phyloP scores from a whole-genome alignment of 2,797 vertebrate species.

The Poecilia picta region DNA sequence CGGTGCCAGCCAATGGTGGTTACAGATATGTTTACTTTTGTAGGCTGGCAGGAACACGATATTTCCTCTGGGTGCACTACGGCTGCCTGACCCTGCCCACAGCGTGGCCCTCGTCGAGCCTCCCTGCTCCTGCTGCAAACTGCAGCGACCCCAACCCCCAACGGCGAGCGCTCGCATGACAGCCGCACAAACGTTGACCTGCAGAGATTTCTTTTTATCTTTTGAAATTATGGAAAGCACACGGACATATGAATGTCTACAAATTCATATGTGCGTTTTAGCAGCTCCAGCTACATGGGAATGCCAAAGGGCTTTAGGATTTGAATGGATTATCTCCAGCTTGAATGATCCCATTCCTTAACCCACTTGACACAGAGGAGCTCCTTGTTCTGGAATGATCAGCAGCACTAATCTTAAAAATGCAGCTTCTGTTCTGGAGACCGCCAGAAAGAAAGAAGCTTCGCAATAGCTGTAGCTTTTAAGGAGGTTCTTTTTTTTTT shows the following conservation, averaged over 20 bases:
- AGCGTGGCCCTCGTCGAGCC: conserved; percentile 50
- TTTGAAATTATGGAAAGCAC: conserved; percentile 16
- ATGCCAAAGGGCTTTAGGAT: conserved; percentile 53
- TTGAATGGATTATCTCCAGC: conserved; percentile 58
- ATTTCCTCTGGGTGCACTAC: conserved; percentile 73
- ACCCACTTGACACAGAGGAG: conserved; percentile 53
- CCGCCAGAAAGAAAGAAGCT: conserved; percentile 18
- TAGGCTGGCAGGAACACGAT: conserved; percentile 77
- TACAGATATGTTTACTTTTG: conserved; percentile 76
- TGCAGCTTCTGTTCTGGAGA: conserved; percentile 18
- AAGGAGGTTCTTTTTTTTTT: not conserved
- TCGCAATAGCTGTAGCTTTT: not conserved
- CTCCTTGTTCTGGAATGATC: conserved; percentile 61
- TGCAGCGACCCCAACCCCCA: conserved; percentile 15
- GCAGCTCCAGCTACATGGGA: conserved; percentile 33
- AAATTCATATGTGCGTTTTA: conserved; percentile 13
- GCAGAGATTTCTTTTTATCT: conserved; percentile 12
- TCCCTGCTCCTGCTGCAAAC: conserved; percentile 43
- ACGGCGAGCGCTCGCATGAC: conserved; percentile 20
- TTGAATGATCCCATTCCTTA: conserved; percentile 54
- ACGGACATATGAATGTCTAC: not conserved
- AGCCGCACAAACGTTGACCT: conserved; percentile 22
- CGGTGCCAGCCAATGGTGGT: conserved; percentile 63
- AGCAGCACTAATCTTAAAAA: conserved; percentile 52
- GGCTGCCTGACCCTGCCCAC: conserved; percentile 64